Base-by-base conservation (phyloP, 2,888 invertebrate genomes). In the Apantesis nais region DNA sequence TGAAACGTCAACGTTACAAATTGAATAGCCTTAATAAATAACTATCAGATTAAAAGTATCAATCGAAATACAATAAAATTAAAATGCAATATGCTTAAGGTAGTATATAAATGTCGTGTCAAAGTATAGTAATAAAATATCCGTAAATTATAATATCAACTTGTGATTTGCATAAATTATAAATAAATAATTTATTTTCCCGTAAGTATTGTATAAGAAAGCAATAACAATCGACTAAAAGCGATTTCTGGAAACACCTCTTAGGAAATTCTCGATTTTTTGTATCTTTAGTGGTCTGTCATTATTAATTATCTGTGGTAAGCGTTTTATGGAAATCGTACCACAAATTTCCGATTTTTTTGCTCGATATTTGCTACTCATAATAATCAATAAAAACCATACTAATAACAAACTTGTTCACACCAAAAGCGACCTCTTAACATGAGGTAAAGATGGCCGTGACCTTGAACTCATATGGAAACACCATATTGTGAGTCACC, bases 391-490 rank as follows among this genome's bases (percentile, higher is more conserved):
- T 63, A 63, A 41, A 62, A 44, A 63, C n/a, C 41, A 22, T 19
- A 61, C n/a, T 37, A 34, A 9, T 14, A n/a, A 39, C 41, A 39
- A 39, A 39, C 14, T 66, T n/a, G 61, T 52, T 34, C n/a, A 41
- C 44, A 34, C 16, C 25, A 37, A 39, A 67, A 34, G 16, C 14
- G 29, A 58, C 16, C 16, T 9, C 19, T 34, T 41, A 29, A 52
- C 12, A 48, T 31, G 37, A 39, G 31, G 39, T 63, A 64, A 61
- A 52, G 52, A 39, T 44, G 48, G n/a, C 48, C 48, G 16, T 60
- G 34, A 52, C 66, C 72, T 58, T 72, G 69, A 69, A 72, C 72
- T 69, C 58, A 63, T 31, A 66, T 66, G 66, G 71, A 65, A 71
- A 34, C 67, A 55, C 66, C 66, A 52, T 48, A 22, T 34, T 29